Conservation (phyloP, 2,888 invertebrate genomes). For the Trachelus stipa region DNA sequence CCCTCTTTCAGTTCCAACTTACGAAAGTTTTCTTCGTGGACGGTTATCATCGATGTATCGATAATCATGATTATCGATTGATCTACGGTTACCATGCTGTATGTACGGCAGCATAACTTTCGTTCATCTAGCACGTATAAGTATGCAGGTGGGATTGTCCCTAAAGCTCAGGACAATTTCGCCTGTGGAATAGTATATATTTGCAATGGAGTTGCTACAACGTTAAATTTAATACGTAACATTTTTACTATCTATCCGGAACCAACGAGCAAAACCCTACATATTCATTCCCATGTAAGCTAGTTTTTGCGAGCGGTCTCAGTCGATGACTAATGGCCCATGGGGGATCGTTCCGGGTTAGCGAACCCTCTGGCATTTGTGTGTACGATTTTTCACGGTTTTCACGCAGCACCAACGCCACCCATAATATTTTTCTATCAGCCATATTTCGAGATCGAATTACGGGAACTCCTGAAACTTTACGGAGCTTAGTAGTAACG, state of each 20-base stretch:
- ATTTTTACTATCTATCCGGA: constrained; percentile 3
- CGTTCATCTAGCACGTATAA: neutral
- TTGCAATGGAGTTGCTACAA: neutral
- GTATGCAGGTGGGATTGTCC: neutral
- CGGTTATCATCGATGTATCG: neutral
- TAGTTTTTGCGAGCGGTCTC: constrained; percentile 44
- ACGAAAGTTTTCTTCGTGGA: neutral
- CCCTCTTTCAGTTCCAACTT: neutral
- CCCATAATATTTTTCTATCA: constrained; percentile 19
- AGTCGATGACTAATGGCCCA: constrained; percentile 55
- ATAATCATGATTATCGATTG: too few species aligned
- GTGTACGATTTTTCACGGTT: constrained; percentile 53
- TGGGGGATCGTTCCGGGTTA: constrained; percentile 43
- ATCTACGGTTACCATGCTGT: too few species aligned
- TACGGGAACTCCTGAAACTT: constrained; percentile 10
- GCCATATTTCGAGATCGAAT: constrained; percentile 45
- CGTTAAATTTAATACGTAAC: constrained; percentile 7
- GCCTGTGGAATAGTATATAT: neutral
- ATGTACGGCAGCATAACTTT: neutral
- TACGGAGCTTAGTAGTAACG: neutral
- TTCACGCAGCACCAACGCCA: constrained; percentile 26
- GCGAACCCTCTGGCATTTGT: constrained; percentile 37
- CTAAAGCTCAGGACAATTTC: neutral
- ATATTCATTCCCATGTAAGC: constrained; percentile 49
- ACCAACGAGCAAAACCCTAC: constrained; percentile 23